A percentile compares a stretch with the other conserved stretches of the same genome.
Evolutionary conservation across 2,113 vertebrate genomes (phyloP).

Genomic region (Cyanocitta stelleri): DNA sequence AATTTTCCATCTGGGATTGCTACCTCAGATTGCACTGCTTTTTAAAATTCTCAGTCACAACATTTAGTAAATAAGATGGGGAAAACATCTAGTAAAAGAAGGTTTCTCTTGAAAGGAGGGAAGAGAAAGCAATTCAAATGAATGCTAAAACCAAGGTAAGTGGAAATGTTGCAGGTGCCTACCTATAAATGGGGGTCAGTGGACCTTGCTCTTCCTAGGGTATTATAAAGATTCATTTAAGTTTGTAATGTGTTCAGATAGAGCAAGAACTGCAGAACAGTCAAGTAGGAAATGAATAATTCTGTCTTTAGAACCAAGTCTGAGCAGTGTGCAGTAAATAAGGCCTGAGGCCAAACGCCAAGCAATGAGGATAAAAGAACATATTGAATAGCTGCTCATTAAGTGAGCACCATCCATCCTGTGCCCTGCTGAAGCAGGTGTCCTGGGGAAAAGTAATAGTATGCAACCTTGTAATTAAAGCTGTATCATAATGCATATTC

Average conservation of each 20-base stretch:
- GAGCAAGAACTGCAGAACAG: neutral
- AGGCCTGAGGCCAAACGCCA: constrained; percentile 54
- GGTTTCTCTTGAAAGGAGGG: neutral
- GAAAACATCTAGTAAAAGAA: neutral
- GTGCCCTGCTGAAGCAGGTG: constrained; percentile 55
- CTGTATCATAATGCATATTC: constrained; percentile 55
- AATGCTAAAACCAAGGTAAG: neutral
- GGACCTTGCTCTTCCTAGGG: neutral
- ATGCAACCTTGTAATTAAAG: constrained; percentile 63
- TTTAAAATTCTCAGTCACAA: neutral
- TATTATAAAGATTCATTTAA: constrained; percentile 25
- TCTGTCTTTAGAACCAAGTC: constrained; percentile 45
- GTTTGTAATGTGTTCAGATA: neutral
- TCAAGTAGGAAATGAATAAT: constrained; percentile 49
- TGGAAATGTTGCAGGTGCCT: neutral
- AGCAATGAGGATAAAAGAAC: constrained; percentile 60
- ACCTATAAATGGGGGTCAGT: neutral
- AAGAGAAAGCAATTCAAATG: neutral
- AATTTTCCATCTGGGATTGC: neutral
- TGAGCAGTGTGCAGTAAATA: constrained; percentile 55
- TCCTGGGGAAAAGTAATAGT: constrained; percentile 62
- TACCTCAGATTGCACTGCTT: neutral
- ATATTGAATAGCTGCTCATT: constrained; percentile 63
- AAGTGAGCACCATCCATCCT: constrained; percentile 52
- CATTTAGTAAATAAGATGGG: neutral